phyloP scores from a whole-genome alignment of 2,113 vertebrate species.

The Forbesichthys agassizii region DNA sequence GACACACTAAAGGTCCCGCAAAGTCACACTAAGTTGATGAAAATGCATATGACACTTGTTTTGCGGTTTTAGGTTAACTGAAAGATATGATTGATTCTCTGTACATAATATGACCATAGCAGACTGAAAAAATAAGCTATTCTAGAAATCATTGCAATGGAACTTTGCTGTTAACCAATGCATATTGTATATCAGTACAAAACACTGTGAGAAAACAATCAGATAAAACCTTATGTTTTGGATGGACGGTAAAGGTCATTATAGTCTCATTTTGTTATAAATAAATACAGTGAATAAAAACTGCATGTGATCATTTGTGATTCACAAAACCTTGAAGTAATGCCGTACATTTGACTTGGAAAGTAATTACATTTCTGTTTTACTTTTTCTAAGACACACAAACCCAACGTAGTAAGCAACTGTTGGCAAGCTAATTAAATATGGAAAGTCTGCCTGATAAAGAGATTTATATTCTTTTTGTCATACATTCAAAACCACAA shows the following conservation, averaged over 20 bases:
- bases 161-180: background rate
- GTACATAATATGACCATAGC: background rate
- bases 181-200: background rate
- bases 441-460: slow-evolving; percentile 26
- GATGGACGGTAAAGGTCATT: background rate
- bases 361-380: slow-evolving; percentile 20
- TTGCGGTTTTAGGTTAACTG: background rate
- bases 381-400: slow-evolving; percentile 50
- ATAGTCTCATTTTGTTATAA: background rate
- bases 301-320: slow-evolving; percentile 19
- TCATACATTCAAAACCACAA: slow-evolving; percentile 39
- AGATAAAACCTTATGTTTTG: slow-evolving; percentile 20
- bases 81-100: background rate
- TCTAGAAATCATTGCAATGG: background rate
- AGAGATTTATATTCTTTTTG: slow-evolving; percentile 21
- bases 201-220: slow-evolving; percentile 10
- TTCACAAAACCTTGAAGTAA: slow-evolving; percentile 24
- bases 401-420: slow-evolving; percentile 38
- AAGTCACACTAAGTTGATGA: slow-evolving; percentile 58
- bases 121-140: background rate
- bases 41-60: background rate
- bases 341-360: background rate
- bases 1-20: slow-evolving; percentile 43
- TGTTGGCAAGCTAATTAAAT: slow-evolving; percentile 20
- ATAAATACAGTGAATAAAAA: background rate